A percentile compares a stretch with the other conserved stretches of the same genome.
phyloP scores from a whole-genome alignment of 2,888 invertebrate species.

The Eurytoma adleriae region DNA sequence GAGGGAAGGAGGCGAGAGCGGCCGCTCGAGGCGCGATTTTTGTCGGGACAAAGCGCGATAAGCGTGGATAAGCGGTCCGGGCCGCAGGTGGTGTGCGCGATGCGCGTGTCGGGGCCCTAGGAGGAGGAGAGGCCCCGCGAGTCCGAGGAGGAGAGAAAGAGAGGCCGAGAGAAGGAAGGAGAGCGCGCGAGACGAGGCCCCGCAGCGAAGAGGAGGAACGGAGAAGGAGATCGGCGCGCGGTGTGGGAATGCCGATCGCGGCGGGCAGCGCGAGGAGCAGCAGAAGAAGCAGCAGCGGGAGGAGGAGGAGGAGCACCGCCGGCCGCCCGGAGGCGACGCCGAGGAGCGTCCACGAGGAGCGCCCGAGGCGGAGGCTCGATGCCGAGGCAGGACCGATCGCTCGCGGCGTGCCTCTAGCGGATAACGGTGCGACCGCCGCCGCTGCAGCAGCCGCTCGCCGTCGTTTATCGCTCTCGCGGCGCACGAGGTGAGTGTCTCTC shows the following conservation, averaged over 20 bases:
- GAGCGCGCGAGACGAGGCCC: background rate
- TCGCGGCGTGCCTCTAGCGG: conserved; percentile 17
- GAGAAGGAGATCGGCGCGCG: background rate
- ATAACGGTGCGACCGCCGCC: conserved; percentile 26
- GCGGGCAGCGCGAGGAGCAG: conserved; percentile 14
- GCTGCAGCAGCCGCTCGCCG: conserved; percentile 10
- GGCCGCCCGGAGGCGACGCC: background rate
- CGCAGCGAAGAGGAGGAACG: background rate
- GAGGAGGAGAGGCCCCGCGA: too few relatives aligned
- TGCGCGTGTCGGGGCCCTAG: too few relatives aligned
- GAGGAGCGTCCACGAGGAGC: background rate
- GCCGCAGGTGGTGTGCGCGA: background rate
- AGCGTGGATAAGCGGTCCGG: background rate
- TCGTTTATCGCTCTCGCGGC: conserved; percentile 10
- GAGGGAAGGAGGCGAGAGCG: background rate
- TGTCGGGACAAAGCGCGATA: background rate
- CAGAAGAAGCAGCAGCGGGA: conserved; percentile 14
- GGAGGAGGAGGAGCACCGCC: conserved; percentile 5
- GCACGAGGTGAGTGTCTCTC: conserved; percentile 34
- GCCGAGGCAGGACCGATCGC: conserved; percentile 31
- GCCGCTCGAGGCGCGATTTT: background rate
- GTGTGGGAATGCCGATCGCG: conserved; percentile 47
- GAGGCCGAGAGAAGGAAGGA: background rate
- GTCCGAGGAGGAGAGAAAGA: background rate
- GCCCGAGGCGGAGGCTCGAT: conserved; percentile 10